A percentile compares a stretch with the other conserved stretches of the same genome.
Evolutionary conservation across 2,113 vertebrate genomes (phyloP).

Genomic region (Plecturocebus donacophilus): DNA sequence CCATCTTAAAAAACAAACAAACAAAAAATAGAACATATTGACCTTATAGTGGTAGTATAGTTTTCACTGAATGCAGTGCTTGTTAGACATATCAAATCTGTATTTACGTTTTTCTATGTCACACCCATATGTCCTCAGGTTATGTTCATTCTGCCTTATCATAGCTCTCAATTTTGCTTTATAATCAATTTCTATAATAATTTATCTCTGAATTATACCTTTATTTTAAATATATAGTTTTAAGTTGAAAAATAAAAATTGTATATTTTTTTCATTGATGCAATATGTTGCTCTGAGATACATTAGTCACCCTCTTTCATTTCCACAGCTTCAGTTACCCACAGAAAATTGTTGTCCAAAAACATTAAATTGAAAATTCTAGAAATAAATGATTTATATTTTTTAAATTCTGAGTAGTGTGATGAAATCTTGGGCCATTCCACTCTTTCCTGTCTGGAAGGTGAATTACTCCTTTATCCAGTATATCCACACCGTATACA

Average conservation of each 20-base stretch:
- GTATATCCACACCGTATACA: neutral
- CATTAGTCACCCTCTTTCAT: no score
- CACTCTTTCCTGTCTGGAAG: neutral
- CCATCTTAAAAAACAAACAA: no score
- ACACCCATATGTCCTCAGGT: neutral
- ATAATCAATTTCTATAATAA: neutral
- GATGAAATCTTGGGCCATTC: neutral
- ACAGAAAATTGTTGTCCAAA: neutral
- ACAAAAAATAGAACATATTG: neutral
- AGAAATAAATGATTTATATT: neutral
- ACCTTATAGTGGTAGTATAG: neutral
- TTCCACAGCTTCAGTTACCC: no score
- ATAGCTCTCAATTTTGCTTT: neutral
- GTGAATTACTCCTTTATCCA: neutral
- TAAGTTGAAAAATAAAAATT: neutral
- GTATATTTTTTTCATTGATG: neutral
- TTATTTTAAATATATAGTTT: neutral
- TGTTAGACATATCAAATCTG: neutral
- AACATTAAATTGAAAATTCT: neutral
- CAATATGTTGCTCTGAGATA: neutral
- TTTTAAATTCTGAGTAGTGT: neutral
- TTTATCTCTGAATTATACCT: neutral
- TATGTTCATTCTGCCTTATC: neutral
- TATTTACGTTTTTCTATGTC: neutral
- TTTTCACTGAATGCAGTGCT: neutral